phyloP scores from a whole-genome alignment of 2,113 vertebrate genomes.

The Cricetomys ansorgei region DNA sequence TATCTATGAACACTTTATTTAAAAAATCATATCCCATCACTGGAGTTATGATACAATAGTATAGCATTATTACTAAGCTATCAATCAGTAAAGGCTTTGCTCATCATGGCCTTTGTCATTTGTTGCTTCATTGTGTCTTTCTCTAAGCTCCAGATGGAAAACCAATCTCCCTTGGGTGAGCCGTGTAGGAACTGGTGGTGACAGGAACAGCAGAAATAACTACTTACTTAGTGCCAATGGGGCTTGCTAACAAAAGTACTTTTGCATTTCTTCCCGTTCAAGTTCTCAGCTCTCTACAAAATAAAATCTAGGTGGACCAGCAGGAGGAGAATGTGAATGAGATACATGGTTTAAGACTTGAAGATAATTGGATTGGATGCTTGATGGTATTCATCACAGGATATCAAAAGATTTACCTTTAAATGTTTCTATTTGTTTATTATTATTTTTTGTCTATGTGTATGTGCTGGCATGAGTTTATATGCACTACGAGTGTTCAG shows the following conservation, averaged over 20 bases:
- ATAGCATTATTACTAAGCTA: background rate
- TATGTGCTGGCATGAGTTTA: background rate
- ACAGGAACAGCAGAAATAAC: background rate
- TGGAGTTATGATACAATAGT: background rate
- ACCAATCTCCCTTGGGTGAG: slow-evolving; percentile 44
- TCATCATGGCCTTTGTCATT: slow-evolving; percentile 61
- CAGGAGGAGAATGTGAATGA: background rate
- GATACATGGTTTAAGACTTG: background rate
- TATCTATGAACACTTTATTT: background rate
- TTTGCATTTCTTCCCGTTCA: background rate
- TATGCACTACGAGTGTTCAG: background rate
- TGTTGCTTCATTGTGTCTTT: slow-evolving; percentile 62
- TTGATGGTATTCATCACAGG: background rate
- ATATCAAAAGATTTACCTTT: background rate
- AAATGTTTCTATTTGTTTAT: background rate
- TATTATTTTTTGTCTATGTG: background rate
- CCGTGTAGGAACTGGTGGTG: slow-evolving; percentile 37
- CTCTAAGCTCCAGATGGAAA: slow-evolving; percentile 52
- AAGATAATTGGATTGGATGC: background rate
- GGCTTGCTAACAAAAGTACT: background rate
- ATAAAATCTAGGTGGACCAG: background rate
- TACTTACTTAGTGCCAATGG: background rate
- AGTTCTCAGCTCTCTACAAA: background rate
- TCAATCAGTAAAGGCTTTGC: background rate
- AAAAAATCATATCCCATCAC: background rate